These are phyloP conservation scores for Dunckerocampus dactyliophorus DNA, from an alignment of 2,113 vertebrate genomes.

Conservation along the genomic window DNA sequence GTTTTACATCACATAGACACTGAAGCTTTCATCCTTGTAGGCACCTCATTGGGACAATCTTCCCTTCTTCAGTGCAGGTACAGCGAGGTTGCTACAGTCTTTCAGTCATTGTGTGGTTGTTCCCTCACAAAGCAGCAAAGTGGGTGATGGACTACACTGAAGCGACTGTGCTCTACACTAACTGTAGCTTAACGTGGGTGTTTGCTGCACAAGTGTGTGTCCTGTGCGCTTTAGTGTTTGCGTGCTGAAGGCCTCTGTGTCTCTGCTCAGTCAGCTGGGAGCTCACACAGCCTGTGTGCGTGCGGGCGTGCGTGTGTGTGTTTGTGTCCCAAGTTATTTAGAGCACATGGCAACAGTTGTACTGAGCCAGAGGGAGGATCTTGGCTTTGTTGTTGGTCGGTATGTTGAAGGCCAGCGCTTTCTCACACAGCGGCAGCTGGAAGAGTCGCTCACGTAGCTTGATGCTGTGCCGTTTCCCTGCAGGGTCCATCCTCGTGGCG, in stretches of 20 bases:
- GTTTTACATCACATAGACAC: constrained; percentile 4
- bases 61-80: neutral
- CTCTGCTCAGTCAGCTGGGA: constrained; percentile 10
- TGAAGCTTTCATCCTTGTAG: constrained; percentile 34
- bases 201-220: neutral
- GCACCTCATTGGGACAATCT: constrained; percentile 39
- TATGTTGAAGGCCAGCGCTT: constrained; percentile 76
- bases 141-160: constrained; percentile 15
- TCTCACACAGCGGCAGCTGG: constrained; percentile 77
- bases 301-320: neutral
- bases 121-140: constrained; percentile 40
- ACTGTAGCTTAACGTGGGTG: constrained; percentile 3
- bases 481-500: constrained; percentile 58
- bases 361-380: constrained; percentile 83
- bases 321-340: constrained; percentile 34
- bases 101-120: constrained; percentile 7
- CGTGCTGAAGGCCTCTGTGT: neutral
- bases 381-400: constrained; percentile 78
- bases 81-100: constrained; percentile 1
- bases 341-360: constrained; percentile 87
- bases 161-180: constrained; percentile 18
- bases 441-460: constrained; percentile 75
- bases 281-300: neutral
- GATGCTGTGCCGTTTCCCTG: constrained; percentile 71
- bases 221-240: neutral